phyloP scores from a whole-genome alignment of 1,140 invertebrate species.

The Caenorhabditis latens region DNA sequence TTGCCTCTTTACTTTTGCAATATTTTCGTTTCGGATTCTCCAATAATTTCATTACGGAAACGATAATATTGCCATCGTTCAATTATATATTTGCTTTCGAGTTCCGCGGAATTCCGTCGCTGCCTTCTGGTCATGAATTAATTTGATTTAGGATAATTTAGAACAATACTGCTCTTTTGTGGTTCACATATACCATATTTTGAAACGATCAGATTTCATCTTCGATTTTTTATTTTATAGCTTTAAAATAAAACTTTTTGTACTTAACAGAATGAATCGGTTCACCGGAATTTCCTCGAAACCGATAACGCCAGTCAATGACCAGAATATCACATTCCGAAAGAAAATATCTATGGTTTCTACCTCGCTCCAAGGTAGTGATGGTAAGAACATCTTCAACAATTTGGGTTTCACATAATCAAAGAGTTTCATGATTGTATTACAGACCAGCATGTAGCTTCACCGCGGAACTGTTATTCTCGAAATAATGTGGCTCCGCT shows the following conservation, averaged over 20 bases:
- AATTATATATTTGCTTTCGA: background rate
- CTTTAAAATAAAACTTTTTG: too few relatives aligned
- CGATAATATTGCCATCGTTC: background rate
- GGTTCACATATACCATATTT: too few relatives aligned
- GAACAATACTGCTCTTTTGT: too few relatives aligned
- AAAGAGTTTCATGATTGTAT: background rate
- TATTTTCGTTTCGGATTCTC: slow-evolving; percentile 51
- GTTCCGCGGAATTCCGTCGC: slow-evolving; percentile 13
- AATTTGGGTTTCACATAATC: too few relatives aligned
- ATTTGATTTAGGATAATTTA: background rate
- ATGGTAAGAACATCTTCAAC: background rate
- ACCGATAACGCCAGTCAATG: background rate
- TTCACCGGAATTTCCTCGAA: background rate
- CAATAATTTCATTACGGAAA: background rate
- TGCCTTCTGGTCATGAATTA: background rate
- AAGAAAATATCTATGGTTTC: slow-evolving; percentile 24
- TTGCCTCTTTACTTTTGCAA: background rate
- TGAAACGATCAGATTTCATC: too few relatives aligned
- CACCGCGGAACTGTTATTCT: slow-evolving; percentile 23
- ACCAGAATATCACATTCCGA: slow-evolving; percentile 28
- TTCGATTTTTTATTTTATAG: too few relatives aligned
- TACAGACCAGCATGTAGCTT: background rate
- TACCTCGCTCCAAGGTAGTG: slow-evolving; percentile 6
- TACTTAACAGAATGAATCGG: background rate
- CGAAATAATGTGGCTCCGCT: background rate